Evolutionary conservation across 2,797 vertebrate species (phyloP).

Genomic region (Sciurus carolinensis): DNA sequence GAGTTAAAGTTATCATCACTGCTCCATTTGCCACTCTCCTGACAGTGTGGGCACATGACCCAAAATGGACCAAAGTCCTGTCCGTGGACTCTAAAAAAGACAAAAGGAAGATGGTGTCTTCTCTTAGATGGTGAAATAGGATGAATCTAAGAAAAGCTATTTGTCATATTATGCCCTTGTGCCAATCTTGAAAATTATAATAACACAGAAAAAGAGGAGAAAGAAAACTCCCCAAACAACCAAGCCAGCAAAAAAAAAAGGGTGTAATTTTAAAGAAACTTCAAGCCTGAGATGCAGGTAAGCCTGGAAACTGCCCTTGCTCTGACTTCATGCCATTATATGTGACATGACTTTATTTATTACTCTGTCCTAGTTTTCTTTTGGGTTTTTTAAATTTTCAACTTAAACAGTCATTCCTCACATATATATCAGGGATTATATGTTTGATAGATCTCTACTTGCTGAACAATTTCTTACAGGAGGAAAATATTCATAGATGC

Average conservation of each 20-base stretch:
- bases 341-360: constrained; percentile 12
- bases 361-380: constrained; percentile 2
- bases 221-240: background rate
- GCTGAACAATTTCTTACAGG: background rate
- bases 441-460: background rate
- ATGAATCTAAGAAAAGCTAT: background rate
- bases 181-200: background rate
- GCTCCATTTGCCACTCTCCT: background rate
- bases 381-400: background rate
- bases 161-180: background rate
- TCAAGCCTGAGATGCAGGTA: background rate
- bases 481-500: background rate
- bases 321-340: background rate
- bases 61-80: background rate
- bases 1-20: background rate
- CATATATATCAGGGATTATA: background rate
- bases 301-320: background rate
- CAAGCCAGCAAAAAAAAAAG: background rate
- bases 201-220: background rate
- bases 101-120: background rate
- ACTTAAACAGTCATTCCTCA: background rate
- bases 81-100: background rate
- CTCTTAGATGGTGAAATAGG: background rate
- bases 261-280: background rate
- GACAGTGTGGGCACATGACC: background rate